Percentiles rank a stretch among this genome's conserved stretches.
Evolutionary conservation across 37 sponge, comb jelly and placozoan species (phyloP).

Genomic region (Spongilla lacustris): DNA sequence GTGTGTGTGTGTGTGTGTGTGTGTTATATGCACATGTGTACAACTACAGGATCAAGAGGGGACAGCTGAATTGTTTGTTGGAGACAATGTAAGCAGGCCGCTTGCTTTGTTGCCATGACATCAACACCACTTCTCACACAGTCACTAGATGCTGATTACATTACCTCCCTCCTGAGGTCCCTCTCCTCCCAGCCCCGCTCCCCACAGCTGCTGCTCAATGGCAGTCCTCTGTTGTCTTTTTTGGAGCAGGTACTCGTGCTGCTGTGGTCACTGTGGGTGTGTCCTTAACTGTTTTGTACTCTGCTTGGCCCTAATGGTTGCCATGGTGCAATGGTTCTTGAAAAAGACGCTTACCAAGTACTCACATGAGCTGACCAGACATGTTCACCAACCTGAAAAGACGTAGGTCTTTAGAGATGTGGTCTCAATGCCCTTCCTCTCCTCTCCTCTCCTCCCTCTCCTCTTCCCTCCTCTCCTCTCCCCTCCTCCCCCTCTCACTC

Average conservation of each 20-base stretch:
- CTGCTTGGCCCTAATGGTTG: neutral
- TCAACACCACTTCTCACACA: neutral
- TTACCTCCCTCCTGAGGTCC: constrained; percentile 41
- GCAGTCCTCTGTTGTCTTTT: constrained; percentile 65
- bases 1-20: neutral
- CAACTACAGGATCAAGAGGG: neutral
- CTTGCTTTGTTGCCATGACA: neutral
- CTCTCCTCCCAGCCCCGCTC: constrained; percentile 70
- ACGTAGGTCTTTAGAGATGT: constrained; percentile 22
- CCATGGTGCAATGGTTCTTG: neutral
- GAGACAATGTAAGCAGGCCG: neutral
- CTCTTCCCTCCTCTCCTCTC: too few species aligned
- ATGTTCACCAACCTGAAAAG: constrained; percentile 61
- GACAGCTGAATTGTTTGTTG: neutral
- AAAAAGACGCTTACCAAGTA: constrained; percentile 63
- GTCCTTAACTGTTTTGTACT: neutral
- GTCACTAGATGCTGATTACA: constrained; percentile 19
- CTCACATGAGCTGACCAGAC: constrained; percentile 58
- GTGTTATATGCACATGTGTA: too few species aligned
- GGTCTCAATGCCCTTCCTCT: too few species aligned
- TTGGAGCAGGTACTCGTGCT: constrained; percentile 83
- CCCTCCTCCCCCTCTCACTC: neutral
- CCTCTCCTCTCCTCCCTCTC: too few species aligned
- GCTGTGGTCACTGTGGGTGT: neutral
- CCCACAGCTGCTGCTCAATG: constrained; percentile 72